Conservation (phyloP, 2,113 vertebrate genomes). For the Phylloscopus trochilus region DNA sequence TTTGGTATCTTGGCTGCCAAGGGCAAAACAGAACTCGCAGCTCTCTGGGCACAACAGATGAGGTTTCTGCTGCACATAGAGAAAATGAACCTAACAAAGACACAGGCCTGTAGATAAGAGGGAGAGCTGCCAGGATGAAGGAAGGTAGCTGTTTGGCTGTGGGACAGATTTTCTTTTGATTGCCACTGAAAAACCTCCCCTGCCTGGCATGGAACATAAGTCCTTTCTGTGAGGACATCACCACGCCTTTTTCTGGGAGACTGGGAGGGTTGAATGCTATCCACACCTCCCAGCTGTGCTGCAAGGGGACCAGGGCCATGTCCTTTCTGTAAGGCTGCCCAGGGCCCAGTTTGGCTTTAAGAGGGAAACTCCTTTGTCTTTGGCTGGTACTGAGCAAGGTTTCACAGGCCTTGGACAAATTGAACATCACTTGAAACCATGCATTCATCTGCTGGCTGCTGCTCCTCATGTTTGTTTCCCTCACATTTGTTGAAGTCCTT, state of each 20-base stretch:
- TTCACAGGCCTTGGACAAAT: slow-evolving; percentile 34
- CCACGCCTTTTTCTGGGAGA: slow-evolving; percentile 1
- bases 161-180: not conserved
- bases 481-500: not conserved
- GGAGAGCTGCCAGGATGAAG: slow-evolving; percentile 22
- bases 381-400: slow-evolving; percentile 11
- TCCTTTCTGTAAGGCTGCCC: slow-evolving; percentile 24
- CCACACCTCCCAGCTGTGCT: slow-evolving; percentile 52
- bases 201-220: not conserved
- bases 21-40: not conserved
- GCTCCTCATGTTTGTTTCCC: not conserved
- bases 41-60: not conserved
- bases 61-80: not conserved
- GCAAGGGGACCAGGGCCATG: slow-evolving; percentile 17
- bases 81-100: slow-evolving; percentile 10
- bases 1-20: not conserved
- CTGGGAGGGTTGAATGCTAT: slow-evolving; percentile 54
- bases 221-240: not conserved
- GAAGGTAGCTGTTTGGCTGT: slow-evolving; percentile 1
- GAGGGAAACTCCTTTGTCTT: slow-evolving; percentile 19
- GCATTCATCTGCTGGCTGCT: slow-evolving; percentile 5
- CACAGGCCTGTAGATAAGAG: not conserved
- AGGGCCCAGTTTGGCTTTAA: slow-evolving; percentile 6
- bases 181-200: not conserved
- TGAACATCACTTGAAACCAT: slow-evolving; percentile 23